phyloP scores from a whole-genome alignment of 2,797 vertebrate genomes.

The Gouania willdenowi region DNA sequence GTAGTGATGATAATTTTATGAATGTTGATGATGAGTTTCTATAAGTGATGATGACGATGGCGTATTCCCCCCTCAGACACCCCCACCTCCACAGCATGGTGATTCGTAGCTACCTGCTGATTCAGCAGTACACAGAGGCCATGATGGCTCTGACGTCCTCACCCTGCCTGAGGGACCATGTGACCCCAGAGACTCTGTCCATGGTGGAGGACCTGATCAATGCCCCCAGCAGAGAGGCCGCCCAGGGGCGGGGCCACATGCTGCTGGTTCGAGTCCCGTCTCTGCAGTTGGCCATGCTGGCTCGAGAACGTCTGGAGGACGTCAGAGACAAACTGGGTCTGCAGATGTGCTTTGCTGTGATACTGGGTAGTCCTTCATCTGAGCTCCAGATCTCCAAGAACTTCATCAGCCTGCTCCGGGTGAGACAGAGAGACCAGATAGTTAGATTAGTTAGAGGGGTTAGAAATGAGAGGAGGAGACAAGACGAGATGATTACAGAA shows the following conservation, averaged over 20 bases:
- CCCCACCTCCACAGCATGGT: slow-evolving; percentile 97
- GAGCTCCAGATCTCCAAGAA: slow-evolving; percentile 84
- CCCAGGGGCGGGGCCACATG: slow-evolving; percentile 90
- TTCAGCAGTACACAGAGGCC: slow-evolving; percentile 97
- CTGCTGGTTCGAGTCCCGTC: slow-evolving; percentile 93
- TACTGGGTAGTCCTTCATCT: slow-evolving; percentile 87
- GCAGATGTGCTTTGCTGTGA: slow-evolving; percentile 90
- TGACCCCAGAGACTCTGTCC: slow-evolving; percentile 92
- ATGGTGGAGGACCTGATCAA: slow-evolving; percentile 94
- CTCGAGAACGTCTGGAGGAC: slow-evolving; percentile 91
- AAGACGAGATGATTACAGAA: too few relatives aligned
- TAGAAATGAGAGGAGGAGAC: too few relatives aligned
- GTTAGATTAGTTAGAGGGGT: too few relatives aligned
- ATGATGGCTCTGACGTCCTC: slow-evolving; percentile 94
- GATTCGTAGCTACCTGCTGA: slow-evolving; percentile 95
- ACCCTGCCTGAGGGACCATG: slow-evolving; percentile 88
- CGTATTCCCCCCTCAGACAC: slow-evolving; percentile 83
- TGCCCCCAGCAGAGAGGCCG: slow-evolving; percentile 78
- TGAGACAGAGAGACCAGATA: slow-evolving; percentile 61
- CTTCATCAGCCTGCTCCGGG: slow-evolving; percentile 86
- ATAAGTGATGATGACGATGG: too few relatives aligned
- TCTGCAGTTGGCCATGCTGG: slow-evolving; percentile 92
- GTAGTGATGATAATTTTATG: too few relatives aligned
- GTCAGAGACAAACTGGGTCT: slow-evolving; percentile 92
- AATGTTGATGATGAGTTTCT: slow-evolving; percentile 81